Evolutionary conservation across 2,113 vertebrate species (phyloP).

Genomic region (Amphiprion percula): DNA sequence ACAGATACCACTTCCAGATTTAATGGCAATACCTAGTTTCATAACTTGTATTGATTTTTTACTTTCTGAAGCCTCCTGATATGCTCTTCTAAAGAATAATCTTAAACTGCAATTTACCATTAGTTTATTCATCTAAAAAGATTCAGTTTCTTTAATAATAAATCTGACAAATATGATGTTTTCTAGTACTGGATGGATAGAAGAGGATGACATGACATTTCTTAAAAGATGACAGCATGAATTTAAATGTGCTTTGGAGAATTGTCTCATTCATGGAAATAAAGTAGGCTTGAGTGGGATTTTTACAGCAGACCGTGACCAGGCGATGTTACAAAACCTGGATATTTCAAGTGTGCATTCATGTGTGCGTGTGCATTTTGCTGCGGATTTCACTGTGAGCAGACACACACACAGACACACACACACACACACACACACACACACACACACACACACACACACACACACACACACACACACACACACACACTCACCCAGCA

Average conservation of each 20-base stretch:
- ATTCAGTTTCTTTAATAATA: neutral
- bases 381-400: slow-evolving; percentile 17
- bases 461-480: neutral
- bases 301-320: slow-evolving; percentile 17
- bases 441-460: slow-evolving; percentile 5
- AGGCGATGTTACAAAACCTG: slow-evolving; percentile 9
- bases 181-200: neutral
- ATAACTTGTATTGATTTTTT: too few species aligned
- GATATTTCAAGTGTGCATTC: neutral
- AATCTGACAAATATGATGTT: slow-evolving; percentile 2
- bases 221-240: neutral
- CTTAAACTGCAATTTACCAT: neutral
- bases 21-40: too few species aligned
- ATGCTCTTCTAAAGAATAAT: too few species aligned
- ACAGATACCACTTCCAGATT: too few species aligned
- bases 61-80: too few species aligned
- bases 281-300: slow-evolving; percentile 10
- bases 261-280: slow-evolving; percentile 30
- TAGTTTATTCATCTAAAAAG: neutral
- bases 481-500: neutral
- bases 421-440: slow-evolving; percentile 11
- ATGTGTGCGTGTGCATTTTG: slow-evolving; percentile 6
- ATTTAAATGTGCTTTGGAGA: neutral
- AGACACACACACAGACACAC: slow-evolving; percentile 5
- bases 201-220: neutral